These are phyloP conservation scores for Cheilosia grossa DNA, from an alignment of 2,888 invertebrate species.

Conservation along the genomic window DNA sequence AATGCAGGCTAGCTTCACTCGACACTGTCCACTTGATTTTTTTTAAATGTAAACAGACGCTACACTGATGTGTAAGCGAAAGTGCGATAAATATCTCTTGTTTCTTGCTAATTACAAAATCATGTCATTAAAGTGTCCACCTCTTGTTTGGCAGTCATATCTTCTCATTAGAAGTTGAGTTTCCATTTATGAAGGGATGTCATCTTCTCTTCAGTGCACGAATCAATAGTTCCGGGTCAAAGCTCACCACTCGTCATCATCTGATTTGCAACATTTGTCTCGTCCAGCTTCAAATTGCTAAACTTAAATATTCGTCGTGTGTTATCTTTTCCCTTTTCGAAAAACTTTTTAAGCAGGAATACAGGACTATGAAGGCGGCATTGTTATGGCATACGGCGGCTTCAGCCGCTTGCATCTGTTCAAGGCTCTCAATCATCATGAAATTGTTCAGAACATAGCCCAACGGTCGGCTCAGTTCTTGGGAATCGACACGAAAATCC, in stretches of 20 bases:
- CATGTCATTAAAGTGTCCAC: too few relatives aligned
- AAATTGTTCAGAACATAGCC: constrained; percentile 93
- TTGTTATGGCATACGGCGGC: constrained; percentile 95
- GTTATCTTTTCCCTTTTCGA: constrained; percentile 76
- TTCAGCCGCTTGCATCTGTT: constrained; percentile 96
- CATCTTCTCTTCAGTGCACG: too few relatives aligned
- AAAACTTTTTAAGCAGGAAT: constrained; percentile 85
- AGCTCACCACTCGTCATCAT: constrained; percentile 1
- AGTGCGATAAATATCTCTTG: too few relatives aligned
- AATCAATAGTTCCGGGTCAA: too few relatives aligned
- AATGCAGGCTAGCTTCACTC: too few relatives aligned
- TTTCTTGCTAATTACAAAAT: too few relatives aligned
- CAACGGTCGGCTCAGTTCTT: constrained; percentile 92
- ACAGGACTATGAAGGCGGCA: constrained; percentile 95
- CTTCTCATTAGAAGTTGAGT: too few relatives aligned
- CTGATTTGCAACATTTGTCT: constrained; percentile 53
- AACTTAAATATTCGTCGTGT: constrained; percentile 63
- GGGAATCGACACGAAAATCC: constrained; percentile 92
- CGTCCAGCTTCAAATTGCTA: constrained; percentile 53
- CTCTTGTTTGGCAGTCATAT: too few relatives aligned
- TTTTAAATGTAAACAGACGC: too few relatives aligned
- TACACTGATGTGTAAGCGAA: too few relatives aligned
- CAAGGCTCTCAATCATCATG: constrained; percentile 92
- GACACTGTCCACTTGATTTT: too few relatives aligned
- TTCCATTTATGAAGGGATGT: too few relatives aligned